Evolutionary conservation across 2,113 vertebrate species (phyloP).

Genomic region (Microcebus griseorufus): DNA sequence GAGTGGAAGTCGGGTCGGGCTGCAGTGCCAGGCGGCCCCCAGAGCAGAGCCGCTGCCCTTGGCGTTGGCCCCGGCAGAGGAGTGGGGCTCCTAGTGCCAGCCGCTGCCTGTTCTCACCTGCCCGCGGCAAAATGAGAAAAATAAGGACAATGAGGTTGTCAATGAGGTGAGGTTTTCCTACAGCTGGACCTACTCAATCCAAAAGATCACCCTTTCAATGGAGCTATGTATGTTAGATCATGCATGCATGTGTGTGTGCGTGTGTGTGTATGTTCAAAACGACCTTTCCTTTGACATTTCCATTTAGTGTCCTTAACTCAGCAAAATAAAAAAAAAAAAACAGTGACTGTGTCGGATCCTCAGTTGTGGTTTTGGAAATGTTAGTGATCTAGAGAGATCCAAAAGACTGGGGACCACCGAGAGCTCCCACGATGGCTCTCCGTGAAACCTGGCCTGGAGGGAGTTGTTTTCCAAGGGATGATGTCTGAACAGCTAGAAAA

Average conservation of each 20-base stretch:
- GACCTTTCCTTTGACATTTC: background rate
- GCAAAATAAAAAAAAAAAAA: background rate
- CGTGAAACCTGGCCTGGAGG: background rate
- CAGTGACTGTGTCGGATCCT: background rate
- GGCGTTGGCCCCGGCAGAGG: background rate
- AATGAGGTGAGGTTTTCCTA: background rate
- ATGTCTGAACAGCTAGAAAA: background rate
- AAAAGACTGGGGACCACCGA: background rate
- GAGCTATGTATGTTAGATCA: background rate
- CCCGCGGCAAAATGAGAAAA: background rate
- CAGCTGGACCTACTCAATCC: accelerated
- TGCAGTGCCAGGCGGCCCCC: background rate
- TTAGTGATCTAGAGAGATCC: background rate
- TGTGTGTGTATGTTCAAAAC: background rate
- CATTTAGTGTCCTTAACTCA: background rate
- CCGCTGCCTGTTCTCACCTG: background rate
- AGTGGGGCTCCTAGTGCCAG: background rate
- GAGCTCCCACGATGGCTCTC: background rate
- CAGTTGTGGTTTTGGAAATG: background rate
- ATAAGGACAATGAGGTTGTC: background rate
- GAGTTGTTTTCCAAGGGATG: background rate
- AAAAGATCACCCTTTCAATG: background rate
- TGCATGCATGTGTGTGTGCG: too few relatives aligned
- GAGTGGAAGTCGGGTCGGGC: background rate
- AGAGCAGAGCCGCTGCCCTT: background rate